A percentile compares a stretch with the other conserved stretches of the same genome.
Evolutionary conservation across 1,140 invertebrate species (phyloP).

Genomic region (Notospermus geniculatus): DNA sequence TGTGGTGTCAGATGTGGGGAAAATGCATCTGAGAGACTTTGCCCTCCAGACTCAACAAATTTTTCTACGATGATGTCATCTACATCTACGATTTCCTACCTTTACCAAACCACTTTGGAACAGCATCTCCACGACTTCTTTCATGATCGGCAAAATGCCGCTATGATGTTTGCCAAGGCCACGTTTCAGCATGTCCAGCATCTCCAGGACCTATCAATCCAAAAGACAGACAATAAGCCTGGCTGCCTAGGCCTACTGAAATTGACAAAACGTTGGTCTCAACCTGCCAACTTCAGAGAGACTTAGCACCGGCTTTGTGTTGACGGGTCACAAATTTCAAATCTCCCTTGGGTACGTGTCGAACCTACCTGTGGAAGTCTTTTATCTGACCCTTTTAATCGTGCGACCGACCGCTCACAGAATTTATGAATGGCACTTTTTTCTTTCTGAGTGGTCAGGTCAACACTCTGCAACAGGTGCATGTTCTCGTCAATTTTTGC

Average conservation of each 20-base stretch:
- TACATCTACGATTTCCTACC: no score
- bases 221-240: neutral
- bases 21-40: no score
- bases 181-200: conserved; percentile 76
- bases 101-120: conserved; percentile 90
- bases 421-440: conserved; percentile 80
- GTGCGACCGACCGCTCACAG: conserved; percentile 77
- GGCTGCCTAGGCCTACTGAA: no score
- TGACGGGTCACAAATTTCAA: neutral
- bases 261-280: no score
- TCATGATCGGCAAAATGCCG: conserved; percentile 93
- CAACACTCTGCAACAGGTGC: conserved; percentile 65
- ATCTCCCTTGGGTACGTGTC: neutral
- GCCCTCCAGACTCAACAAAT: no score
- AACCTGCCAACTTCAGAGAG: no score
- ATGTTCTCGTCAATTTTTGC: conserved; percentile 84
- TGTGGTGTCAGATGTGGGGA: no score
- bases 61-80: no score
- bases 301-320: no score
- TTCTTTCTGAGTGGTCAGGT: conserved; percentile 80
- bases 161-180: conserved; percentile 97
- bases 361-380: conserved; percentile 79
- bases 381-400: conserved; percentile 81
- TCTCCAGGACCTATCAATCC: conserved; percentile 34
- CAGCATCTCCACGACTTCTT: conserved; percentile 97